These are phyloP conservation scores for Erynnis tages DNA, from an alignment of 2,888 invertebrate genomes.

Conservation along the genomic window DNA sequence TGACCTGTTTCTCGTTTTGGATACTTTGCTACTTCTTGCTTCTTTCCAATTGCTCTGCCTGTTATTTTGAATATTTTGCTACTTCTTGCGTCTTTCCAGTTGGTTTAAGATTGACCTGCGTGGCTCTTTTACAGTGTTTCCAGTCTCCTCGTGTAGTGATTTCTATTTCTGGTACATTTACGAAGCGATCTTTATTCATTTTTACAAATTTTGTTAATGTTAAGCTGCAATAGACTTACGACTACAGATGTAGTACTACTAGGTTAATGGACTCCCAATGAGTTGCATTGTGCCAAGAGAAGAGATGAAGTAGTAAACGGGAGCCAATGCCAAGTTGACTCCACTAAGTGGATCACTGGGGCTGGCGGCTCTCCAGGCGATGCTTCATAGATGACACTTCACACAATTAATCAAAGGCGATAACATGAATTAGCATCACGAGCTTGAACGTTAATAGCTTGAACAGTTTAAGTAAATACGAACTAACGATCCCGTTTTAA, in stretches of 20 bases:
- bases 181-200: neutral
- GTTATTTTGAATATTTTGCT: no score
- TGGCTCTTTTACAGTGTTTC: no score
- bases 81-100: no score
- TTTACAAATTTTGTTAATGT: neutral
- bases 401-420: slow-evolving; percentile 14
- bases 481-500: no score
- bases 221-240: neutral
- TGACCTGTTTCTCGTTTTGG: no score
- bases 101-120: no score
- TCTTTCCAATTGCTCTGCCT: no score
- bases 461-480: no score
- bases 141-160: no score
- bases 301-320: slow-evolving; percentile 20
- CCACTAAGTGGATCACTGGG: slow-evolving; percentile 22
- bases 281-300: slow-evolving; percentile 11
- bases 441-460: slow-evolving; percentile 1
- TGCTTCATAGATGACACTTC: neutral
- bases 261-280: slow-evolving; percentile 24
- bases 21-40: no score
- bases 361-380: slow-evolving; percentile 9
- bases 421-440: slow-evolving; percentile 2
- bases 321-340: slow-evolving; percentile 25
- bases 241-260: neutral
- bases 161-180: no score